A percentile compares a stretch with the other conserved stretches of the same genome.
These are phyloP conservation scores for Drosophila bifasciata DNA, from an alignment of 1,140 invertebrate species.

Conservation along the genomic window DNA sequence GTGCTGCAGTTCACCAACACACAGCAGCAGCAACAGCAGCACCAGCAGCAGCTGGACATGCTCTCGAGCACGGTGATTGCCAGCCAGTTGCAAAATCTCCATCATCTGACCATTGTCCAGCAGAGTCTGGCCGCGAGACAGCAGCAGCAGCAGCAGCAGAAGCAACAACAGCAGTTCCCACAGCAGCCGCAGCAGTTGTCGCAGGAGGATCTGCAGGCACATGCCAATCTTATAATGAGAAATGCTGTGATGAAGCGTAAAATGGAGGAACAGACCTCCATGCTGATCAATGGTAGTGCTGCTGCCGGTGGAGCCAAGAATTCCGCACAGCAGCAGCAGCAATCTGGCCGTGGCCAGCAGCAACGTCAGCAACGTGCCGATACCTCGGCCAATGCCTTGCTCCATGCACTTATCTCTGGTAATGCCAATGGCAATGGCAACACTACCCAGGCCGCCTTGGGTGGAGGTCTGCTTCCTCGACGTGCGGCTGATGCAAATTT, in stretches of 20 bases:
- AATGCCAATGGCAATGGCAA: slow-evolving; percentile 16
- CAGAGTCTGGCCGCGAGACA: slow-evolving; percentile 72
- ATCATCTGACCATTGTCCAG: slow-evolving; percentile 74
- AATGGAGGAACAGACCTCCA: slow-evolving; percentile 72
- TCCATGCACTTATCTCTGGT: slow-evolving; percentile 65
- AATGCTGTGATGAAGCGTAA: slow-evolving; percentile 82
- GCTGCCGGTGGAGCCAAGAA: slow-evolving; percentile 12
- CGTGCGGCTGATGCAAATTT: slow-evolving; percentile 35
- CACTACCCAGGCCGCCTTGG: no score
- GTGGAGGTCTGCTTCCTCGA: not conserved
- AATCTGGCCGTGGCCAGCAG: slow-evolving; percentile 27
- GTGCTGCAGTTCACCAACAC: slow-evolving; percentile 81
- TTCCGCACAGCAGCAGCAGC: slow-evolving; percentile 32
- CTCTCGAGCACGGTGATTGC: slow-evolving; percentile 77
- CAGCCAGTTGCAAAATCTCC: slow-evolving; percentile 77
- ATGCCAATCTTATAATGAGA: slow-evolving; percentile 79
- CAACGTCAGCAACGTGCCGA: slow-evolving; percentile 40
- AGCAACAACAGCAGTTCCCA: slow-evolving; percentile 48
- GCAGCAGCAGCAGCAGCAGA: slow-evolving; percentile 49
- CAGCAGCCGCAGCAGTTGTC: slow-evolving; percentile 55
- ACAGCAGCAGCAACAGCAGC: slow-evolving; percentile 74
- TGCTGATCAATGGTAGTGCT: slow-evolving; percentile 48
- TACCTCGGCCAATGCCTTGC: slow-evolving; percentile 54
- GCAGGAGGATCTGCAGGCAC: slow-evolving; percentile 77
- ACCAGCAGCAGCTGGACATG: slow-evolving; percentile 74